A percentile compares a stretch with the other conserved stretches of the same genome.
Conservation (phyloP, 1,140 invertebrate genomes). For the Caerostris darwini region DNA sequence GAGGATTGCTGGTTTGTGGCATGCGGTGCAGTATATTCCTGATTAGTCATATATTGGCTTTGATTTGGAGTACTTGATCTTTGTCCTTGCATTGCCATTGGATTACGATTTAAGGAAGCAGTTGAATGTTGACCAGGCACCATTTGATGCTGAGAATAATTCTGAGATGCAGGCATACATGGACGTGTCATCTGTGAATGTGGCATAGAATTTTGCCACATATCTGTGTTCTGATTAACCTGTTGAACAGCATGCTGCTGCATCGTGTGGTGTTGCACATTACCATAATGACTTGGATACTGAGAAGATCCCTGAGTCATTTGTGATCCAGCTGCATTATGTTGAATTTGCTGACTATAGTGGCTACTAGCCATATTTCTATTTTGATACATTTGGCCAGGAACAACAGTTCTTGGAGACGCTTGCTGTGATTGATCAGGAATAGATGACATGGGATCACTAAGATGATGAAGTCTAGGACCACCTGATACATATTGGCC, state of each 20-base stretch:
- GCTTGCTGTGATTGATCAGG: constrained; percentile 68
- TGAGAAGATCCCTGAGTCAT: constrained; percentile 69
- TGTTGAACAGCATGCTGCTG: constrained; percentile 71
- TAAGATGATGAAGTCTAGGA: constrained; percentile 76
- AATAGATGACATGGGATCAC: constrained; percentile 70
- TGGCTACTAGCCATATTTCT: constrained; percentile 58
- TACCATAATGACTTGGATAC: constrained; percentile 76
- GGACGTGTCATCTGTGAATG: constrained; percentile 76
- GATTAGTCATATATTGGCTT: constrained; percentile 76
- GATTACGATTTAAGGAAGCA: constrained; percentile 49
- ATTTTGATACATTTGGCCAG: constrained; percentile 76
- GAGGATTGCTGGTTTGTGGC: constrained; percentile 61
- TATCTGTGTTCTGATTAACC: constrained; percentile 72
- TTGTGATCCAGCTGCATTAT: constrained; percentile 67
- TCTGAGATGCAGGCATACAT: constrained; percentile 66
- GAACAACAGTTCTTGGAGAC: constrained; percentile 71
- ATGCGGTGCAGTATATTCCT: constrained; percentile 66
- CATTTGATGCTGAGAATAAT: constrained; percentile 76
- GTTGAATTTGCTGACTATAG: constrained; percentile 70
- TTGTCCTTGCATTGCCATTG: constrained; percentile 61
- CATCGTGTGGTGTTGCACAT: constrained; percentile 62
- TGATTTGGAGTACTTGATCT: constrained; percentile 71
- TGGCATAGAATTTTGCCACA: constrained; percentile 76
- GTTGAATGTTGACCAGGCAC: constrained; percentile 63
- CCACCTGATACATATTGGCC: constrained; percentile 76